Evolutionary conservation across 2,888 invertebrate species (phyloP).

Genomic region (Drosophila infuscata): DNA sequence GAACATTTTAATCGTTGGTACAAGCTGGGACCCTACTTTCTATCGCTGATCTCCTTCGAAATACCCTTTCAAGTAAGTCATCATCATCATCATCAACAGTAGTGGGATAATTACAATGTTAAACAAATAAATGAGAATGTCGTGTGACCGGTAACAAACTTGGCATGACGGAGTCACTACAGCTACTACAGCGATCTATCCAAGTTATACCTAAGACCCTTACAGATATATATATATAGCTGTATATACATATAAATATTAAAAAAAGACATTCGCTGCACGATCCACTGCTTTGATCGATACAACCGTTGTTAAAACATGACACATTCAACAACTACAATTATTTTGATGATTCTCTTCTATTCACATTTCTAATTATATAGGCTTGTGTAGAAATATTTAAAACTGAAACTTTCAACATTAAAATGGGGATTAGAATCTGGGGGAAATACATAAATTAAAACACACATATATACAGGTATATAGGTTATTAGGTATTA

Average conservation of each 20-base stretch:
- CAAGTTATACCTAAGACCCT: neutral
- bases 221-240: neutral
- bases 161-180: neutral
- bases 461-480: neutral
- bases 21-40: constrained; percentile 93
- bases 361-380: neutral
- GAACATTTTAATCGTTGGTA: constrained; percentile 98
- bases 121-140: neutral
- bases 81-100: neutral
- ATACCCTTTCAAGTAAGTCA: constrained; percentile 92
- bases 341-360: neutral
- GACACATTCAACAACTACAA: neutral
- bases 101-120: neutral
- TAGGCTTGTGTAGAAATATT: neutral
- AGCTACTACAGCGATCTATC: neutral
- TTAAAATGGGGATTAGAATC: neutral
- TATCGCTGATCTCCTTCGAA: constrained; percentile 94
- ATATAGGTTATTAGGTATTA: neutral
- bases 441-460: neutral
- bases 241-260: neutral
- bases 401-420: neutral
- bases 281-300: neutral
- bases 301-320: neutral
- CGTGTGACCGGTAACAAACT: neutral
- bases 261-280: no score